phyloP scores from a whole-genome alignment of 2,797 vertebrate genomes.

The Leptoclinus maculatus region DNA sequence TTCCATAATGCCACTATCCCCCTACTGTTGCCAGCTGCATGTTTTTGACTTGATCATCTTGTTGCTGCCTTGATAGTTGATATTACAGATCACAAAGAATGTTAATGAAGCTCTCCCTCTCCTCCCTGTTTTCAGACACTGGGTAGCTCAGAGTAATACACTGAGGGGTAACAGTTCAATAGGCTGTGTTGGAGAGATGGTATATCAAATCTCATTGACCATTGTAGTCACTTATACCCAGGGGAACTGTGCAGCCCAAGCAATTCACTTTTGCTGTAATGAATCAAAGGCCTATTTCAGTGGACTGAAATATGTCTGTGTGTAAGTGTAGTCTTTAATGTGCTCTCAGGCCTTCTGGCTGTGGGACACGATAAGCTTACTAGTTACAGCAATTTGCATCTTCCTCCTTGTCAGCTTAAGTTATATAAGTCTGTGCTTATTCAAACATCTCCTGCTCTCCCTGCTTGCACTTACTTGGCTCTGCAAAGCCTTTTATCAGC shows the following conservation, averaged over 20 bases:
- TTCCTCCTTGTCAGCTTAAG: constrained; percentile 33
- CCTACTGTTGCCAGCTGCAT: background rate
- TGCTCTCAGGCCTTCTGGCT: constrained; percentile 11
- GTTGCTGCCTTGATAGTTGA: background rate
- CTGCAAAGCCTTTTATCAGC: constrained; percentile 52
- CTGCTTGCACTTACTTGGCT: constrained; percentile 47
- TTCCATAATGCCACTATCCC: background rate
- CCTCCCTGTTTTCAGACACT: background rate
- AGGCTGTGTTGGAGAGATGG: background rate
- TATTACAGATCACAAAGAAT: background rate
- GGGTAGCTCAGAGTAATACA: background rate
- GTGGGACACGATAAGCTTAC: constrained; percentile 21
- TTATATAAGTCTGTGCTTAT: constrained; percentile 62
- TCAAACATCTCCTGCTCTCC: constrained; percentile 40
- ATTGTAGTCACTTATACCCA: constrained; percentile 2
- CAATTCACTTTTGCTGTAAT: constrained; percentile 21
- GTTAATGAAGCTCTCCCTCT: background rate
- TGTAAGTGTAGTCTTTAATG: constrained; percentile 17
- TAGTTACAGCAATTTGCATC: constrained; percentile 50
- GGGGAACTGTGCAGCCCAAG: constrained; percentile 11
- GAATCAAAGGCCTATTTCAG: constrained; percentile 38
- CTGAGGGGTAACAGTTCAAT: constrained; percentile 5
- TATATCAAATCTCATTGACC: constrained; percentile 16
- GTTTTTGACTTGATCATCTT: background rate
- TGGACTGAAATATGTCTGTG: constrained; percentile 17